These are phyloP conservation scores for Umimayanthus chanpuru DNA, from an alignment of 92 coral and sea anemone genomes.

Conservation along the genomic window DNA sequence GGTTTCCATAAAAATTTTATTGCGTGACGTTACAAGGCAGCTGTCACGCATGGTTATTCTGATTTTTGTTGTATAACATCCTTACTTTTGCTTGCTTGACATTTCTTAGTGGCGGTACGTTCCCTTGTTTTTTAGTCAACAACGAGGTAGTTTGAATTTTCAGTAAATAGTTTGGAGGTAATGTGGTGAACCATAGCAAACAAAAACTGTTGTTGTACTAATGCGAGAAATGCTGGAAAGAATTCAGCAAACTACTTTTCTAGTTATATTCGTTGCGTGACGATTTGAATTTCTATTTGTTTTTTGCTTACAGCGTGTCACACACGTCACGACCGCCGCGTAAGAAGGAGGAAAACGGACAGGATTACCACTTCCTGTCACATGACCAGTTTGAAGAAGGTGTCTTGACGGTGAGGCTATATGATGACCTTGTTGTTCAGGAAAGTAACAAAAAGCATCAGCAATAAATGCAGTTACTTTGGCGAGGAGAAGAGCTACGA, in stretches of 20 bases:
- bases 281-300: neutral
- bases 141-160: no score
- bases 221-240: neutral
- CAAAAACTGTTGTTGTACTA: neutral
- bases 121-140: no score
- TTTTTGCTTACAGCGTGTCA: slow-evolving; percentile 56
- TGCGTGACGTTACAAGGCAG: no score
- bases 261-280: neutral
- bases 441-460: neutral
- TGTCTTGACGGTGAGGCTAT: slow-evolving; percentile 64
- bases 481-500: no score
- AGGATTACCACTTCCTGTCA: slow-evolving; percentile 84
- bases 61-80: no score
- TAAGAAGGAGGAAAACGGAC: slow-evolving; percentile 78
- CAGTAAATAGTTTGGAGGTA: no score
- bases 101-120: no score
- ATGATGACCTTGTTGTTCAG: neutral
- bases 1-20: no score
- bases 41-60: no score
- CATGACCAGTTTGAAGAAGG: slow-evolving; percentile 94
- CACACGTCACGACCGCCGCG: slow-evolving; percentile 90
- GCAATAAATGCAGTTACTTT: no score
- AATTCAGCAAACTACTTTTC: neutral
- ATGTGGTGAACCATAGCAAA: neutral
- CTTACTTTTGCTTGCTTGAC: no score